Base-by-base conservation (phyloP, 2,113 vertebrate species). In the Centrocercus urophasianus region DNA sequence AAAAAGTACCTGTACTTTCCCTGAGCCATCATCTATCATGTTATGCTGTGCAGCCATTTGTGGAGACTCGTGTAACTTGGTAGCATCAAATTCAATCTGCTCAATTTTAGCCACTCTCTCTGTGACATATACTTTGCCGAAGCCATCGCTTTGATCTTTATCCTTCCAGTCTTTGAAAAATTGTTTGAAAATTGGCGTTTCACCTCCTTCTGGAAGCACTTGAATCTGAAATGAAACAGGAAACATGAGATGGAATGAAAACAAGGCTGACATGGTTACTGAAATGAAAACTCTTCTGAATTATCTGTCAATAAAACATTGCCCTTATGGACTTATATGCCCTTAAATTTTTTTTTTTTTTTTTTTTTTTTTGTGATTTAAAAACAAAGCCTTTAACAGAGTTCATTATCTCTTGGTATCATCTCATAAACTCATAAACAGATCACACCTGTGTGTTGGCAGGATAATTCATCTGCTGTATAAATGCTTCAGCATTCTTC, bases 21-120 rank as follows among this genome's bases (percentile, higher is more conserved):
- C 99, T 7, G 98, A 98, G 11, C 98, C 99, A 0, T 99, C 97
- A 48, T 99, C 99, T 85, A 99, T 98, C 99, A 99, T 99, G 86
- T 98, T 98, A 95, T 99, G 98, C 79, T 98, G 98, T 7, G 99
- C 99, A 38, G 99, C 99, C 99, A 99, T 99, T 79, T 98, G 98
- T 0, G 98, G 98, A 77, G 96, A 99, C 54, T 96, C 96, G 1
- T 99, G 99, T 63, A 99, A 97, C 78, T 98, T 98, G n/a, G 98
- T 98, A 83, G 98, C 99, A 84, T 99, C 98, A 91, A 99, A 99
- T 59, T 98, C 95, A 92, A 98, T 92, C 84, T 99, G 98, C 91
- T 98, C 89, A 81, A 99, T 98, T 43, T 59, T 98, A 54, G 99
- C 99, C 67, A 99, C 98, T 88, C 95, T 98, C 93, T 99, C 99